These are phyloP conservation scores for Diachasmimorpha longicaudata DNA, from an alignment of 1,140 invertebrate species.

Conservation along the genomic window DNA sequence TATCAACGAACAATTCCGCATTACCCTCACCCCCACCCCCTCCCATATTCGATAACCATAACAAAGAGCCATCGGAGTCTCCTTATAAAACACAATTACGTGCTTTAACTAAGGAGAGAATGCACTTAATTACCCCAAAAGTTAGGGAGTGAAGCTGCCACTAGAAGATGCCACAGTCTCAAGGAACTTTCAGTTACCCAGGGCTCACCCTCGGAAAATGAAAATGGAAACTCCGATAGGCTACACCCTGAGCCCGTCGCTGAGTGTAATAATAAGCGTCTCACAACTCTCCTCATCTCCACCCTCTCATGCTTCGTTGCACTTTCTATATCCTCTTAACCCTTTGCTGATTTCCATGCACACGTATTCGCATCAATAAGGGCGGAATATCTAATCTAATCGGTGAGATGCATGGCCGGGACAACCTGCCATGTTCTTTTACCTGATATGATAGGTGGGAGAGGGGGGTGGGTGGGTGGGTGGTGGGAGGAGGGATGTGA, in stretches of 20 bases:
- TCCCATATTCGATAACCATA: background rate
- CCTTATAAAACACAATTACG: constrained; percentile 49
- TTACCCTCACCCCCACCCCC: too few species aligned
- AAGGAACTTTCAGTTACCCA: constrained; percentile 6
- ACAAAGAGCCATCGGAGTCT: background rate
- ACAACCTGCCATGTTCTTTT: too few species aligned
- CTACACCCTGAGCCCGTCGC: background rate
- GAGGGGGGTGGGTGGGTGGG: too few species aligned
- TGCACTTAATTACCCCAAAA: constrained; percentile 47
- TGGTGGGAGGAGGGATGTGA: background rate
- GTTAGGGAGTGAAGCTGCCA: constrained; percentile 24
- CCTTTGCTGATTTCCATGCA: background rate
- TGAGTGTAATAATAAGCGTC: constrained; percentile 12
- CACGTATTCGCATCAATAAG: background rate
- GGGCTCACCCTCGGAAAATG: background rate
- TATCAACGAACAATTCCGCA: too few species aligned
- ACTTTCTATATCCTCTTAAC: background rate
- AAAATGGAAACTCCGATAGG: background rate
- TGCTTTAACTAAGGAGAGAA: constrained; percentile 43
- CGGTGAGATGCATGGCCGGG: too few species aligned
- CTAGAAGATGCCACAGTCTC: background rate
- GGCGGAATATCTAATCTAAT: background rate
- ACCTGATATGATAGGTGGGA: background rate
- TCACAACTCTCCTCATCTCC: background rate
- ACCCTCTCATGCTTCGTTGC: background rate